Conservation (phyloP, 2,797 vertebrate species). For the Buphagus erythrorhynchus region DNA sequence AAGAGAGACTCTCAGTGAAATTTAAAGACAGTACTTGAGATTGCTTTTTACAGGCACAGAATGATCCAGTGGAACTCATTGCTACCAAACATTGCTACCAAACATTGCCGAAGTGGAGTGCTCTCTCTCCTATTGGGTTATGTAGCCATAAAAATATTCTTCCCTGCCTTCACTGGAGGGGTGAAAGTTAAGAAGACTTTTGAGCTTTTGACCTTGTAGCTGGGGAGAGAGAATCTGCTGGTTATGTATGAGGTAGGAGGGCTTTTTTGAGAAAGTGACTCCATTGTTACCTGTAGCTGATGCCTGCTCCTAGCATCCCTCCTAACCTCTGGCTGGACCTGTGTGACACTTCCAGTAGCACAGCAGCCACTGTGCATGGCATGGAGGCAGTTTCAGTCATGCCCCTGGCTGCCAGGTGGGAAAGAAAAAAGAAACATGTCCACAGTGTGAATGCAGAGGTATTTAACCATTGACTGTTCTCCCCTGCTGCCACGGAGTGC, state of each 20-base stretch:
- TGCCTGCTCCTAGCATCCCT: not conserved
- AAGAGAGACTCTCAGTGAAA: not conserved
- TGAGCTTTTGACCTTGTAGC: not conserved
- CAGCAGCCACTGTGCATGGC: accelerated
- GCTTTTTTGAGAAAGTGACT: not conserved
- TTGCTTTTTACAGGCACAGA: not conserved
- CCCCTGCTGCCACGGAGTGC: not conserved
- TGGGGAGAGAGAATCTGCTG: not conserved
- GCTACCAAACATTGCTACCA: not conserved
- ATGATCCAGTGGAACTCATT: not conserved
- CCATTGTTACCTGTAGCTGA: not conserved
- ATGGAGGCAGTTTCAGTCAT: not conserved
- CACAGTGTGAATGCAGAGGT: not conserved
- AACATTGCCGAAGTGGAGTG: not conserved
- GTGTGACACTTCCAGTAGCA: not conserved
- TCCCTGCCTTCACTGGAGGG: not conserved
- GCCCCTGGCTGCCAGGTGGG: not conserved
- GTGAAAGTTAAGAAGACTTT: not conserved
- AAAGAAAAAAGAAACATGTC: not conserved
- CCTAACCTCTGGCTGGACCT: not conserved
- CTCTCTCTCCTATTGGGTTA: not conserved
- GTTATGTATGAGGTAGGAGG: not conserved
- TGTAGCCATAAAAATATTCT: not conserved
- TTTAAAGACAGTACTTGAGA: not conserved
- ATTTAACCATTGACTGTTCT: not conserved